Percentiles rank a stretch among this genome's conserved stretches.
phyloP scores from a whole-genome alignment of 2,113 vertebrate species.

The Tachysurus vachellii region DNA sequence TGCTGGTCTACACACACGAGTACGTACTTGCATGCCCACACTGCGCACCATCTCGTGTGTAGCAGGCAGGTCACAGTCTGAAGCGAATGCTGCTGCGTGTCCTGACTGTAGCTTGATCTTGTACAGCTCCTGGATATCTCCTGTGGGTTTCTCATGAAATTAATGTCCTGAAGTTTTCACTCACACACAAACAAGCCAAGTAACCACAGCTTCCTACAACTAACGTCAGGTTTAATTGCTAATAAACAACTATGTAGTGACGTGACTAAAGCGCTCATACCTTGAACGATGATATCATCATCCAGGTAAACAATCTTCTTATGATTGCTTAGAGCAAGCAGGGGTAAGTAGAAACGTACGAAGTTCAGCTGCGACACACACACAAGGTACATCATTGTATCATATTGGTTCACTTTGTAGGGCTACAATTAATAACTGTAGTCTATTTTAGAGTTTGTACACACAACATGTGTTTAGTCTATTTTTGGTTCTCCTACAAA shows the following conservation, averaged over 20 bases:
- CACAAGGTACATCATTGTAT: neutral
- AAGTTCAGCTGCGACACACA: slow-evolving; percentile 88
- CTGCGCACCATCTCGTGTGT: slow-evolving; percentile 87
- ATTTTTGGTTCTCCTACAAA: neutral
- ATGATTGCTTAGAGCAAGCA: slow-evolving; percentile 81
- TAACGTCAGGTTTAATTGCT: neutral
- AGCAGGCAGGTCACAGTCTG: slow-evolving; percentile 88
- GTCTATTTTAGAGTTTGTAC: neutral
- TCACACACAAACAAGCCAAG: neutral
- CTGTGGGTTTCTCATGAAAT: slow-evolving; percentile 63
- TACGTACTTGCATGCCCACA: slow-evolving; percentile 90
- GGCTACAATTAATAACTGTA: neutral
- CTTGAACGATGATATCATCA: slow-evolving; percentile 96
- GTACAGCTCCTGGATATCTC: slow-evolving; percentile 89
- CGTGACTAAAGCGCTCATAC: slow-evolving; percentile 60
- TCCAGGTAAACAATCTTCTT: slow-evolving; percentile 92
- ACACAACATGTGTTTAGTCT: neutral
- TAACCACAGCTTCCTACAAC: neutral
- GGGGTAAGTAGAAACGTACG: slow-evolving; percentile 90
- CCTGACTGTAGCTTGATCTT: slow-evolving; percentile 78
- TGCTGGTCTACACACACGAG: neutral
- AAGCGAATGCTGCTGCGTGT: slow-evolving; percentile 91
- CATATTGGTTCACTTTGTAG: neutral
- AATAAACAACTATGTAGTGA: neutral
- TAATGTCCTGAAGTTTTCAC: neutral